Base-by-base conservation (phyloP, 2,888 invertebrate genomes). In the Andrena flavipes region DNA sequence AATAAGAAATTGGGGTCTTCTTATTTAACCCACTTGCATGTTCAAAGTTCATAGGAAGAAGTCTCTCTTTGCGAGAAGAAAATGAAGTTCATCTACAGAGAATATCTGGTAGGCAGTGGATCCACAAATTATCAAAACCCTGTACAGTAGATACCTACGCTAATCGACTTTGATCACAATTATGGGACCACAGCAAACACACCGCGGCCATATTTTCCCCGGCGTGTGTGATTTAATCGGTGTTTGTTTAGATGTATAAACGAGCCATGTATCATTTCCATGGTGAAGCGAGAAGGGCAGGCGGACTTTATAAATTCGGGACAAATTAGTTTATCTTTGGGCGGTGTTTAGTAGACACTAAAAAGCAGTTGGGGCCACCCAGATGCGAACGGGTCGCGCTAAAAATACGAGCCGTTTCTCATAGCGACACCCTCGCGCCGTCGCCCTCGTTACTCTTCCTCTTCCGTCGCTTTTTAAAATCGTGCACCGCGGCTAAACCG, bases 311-410 rank as follows among this genome's bases (percentile, higher is more conserved):
- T 89, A 88, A 91, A 91, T 87, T 86, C 79, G 75, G 82, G 87
- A 89, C 89, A 91, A 91, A 91, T 91, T 90, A 88, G 90, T 90
- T 91, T 91, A 90, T 90, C 86, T 88, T 87, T 69, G 76, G 69
- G 48, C 69, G 68, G 82, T 88, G 88, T 88, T 88, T 88, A 84
- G 84, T 82, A 85, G 71, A 87, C 82, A 72, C 67, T 80, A 75
- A 87, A 87, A 87, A 81, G 71, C 80, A 33, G 48, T 26, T 75
- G 48, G 60, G 90, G 83, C 90, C 90, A 89, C 90, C 88, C 90
- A 88, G 83, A 80, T 79, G 77, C 79, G 84, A 75, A 79, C 42
- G 84, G 80, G 76, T 73, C 16, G 64, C 82, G 79, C 85, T 85
- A 85, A 87, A 88, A 88, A 88, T 88, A 88, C 73, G 68, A 68